Conservation (phyloP, 2,888 invertebrate genomes). For the Hirtodrosophila cameraria region DNA sequence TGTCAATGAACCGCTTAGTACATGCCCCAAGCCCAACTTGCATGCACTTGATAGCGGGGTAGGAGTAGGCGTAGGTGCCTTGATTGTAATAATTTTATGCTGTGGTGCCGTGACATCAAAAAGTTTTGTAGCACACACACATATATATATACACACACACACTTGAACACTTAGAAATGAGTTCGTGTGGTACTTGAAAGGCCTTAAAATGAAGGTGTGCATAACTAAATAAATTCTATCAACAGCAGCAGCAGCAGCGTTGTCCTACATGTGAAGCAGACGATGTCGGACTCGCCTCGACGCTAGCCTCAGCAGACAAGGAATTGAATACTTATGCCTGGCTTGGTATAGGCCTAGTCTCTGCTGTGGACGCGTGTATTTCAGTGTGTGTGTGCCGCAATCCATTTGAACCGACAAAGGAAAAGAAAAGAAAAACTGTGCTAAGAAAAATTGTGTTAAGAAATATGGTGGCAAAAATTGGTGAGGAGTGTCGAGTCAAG, state of each 20-base stretch:
- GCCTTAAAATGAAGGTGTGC: constrained; percentile 77
- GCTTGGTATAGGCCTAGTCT: constrained; percentile 2
- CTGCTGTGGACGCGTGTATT: neutral
- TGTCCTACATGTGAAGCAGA: constrained; percentile 58
- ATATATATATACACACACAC: neutral
- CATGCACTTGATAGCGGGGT: too few relatives aligned
- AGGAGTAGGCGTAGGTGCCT: too few relatives aligned
- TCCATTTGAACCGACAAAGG: constrained; percentile 46
- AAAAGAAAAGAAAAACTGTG: neutral
- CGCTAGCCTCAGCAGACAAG: constrained; percentile 24
- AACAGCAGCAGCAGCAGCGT: constrained; percentile 52
- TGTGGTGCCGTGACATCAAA: constrained; percentile 43
- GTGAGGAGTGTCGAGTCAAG: constrained; percentile 46
- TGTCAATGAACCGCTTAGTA: constrained; percentile 41
- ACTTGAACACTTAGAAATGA: constrained; percentile 44
- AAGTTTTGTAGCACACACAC: constrained; percentile 29
- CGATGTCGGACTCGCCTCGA: constrained; percentile 38
- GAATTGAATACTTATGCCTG: neutral
- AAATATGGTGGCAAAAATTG: constrained; percentile 58
- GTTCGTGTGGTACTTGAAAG: constrained; percentile 73
- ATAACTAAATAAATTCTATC: constrained; percentile 80
- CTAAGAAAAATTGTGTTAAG: constrained; percentile 2
- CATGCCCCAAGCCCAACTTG: constrained; percentile 16
- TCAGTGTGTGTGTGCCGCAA: constrained; percentile 27
- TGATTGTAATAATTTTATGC: constrained; percentile 29